These are phyloP conservation scores for Eumeta japonica DNA, from an alignment of 1,140 invertebrate species.

Conservation along the genomic window DNA sequence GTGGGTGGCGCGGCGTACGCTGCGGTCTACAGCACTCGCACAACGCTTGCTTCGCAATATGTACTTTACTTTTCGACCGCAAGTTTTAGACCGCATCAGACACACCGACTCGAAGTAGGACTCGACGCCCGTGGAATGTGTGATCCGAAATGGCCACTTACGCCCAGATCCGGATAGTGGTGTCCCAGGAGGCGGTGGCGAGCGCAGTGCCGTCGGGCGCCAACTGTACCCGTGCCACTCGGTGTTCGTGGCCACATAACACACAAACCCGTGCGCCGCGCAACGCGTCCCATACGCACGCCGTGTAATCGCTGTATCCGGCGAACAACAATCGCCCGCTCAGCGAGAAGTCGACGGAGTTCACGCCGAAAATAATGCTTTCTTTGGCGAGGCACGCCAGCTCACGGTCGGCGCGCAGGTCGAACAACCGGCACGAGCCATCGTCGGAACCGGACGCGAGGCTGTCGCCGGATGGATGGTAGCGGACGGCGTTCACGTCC, in stretches of 20 bases:
- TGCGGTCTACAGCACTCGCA: no score
- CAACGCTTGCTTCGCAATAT: no score
- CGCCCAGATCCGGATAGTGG: conserved; percentile 77
- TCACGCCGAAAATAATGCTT: conserved; percentile 97
- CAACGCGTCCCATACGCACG: conserved; percentile 98
- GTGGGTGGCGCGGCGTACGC: no score
- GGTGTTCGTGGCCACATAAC: conserved; percentile 97
- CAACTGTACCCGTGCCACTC: conserved; percentile 90
- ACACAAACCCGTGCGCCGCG: conserved; percentile 89
- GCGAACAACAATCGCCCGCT: conserved; percentile 95
- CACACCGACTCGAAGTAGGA: no score
- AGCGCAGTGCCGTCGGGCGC: conserved; percentile 97
- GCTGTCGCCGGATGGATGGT: conserved; percentile 99
- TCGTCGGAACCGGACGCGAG: conserved; percentile 98
- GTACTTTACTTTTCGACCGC: no score
- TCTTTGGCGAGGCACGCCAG: conserved; percentile 95
- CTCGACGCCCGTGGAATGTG: no score
- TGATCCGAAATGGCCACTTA: not conserved
- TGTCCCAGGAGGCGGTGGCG: conserved; percentile 98
- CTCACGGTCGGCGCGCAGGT: conserved; percentile 96
- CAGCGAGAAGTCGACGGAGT: conserved; percentile 96
- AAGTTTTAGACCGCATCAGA: no score
- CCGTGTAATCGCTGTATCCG: conserved; percentile 98
- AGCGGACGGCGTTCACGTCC: conserved; percentile 97
- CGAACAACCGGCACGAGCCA: conserved; percentile 96